phyloP scores from a whole-genome alignment of 2,888 invertebrate species.

The Teleogryllus oceanicus region DNA sequence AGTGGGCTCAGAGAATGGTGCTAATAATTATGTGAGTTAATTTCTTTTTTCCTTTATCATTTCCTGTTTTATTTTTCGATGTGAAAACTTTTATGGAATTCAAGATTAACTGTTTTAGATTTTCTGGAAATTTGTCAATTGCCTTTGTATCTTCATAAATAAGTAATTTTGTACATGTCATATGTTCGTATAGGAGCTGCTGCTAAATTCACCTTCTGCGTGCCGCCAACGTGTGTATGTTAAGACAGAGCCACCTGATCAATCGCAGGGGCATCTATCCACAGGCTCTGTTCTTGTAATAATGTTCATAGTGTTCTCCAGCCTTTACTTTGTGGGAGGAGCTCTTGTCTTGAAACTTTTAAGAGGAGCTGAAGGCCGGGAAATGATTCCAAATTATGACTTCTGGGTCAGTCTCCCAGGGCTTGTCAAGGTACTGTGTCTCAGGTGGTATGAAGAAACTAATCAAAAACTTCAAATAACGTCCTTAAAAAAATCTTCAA shows the following conservation, averaged over 20 bases:
- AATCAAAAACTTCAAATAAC: background rate
- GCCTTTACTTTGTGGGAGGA: conserved; percentile 64
- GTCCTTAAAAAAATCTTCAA: background rate
- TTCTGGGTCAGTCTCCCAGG: conserved; percentile 70
- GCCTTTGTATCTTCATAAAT: no score
- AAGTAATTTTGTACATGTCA: background rate
- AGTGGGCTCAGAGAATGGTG: no score
- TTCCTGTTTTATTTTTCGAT: no score
- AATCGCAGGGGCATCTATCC: conserved; percentile 48
- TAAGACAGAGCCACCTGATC: background rate
- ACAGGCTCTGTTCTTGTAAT: conserved; percentile 63
- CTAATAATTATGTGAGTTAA: background rate
- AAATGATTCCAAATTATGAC: conserved; percentile 68
- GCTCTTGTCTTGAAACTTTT: conserved; percentile 61
- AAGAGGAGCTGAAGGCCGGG: conserved; percentile 67
- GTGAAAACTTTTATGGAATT: no score
- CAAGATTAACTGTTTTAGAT: no score
- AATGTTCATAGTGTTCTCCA: conserved; percentile 56
- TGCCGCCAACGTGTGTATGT: background rate
- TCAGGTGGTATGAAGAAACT: background rate
- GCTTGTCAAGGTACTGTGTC: conserved; percentile 59
- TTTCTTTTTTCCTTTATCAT: background rate
- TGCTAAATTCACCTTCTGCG: background rate
- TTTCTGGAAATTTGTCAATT: no score
- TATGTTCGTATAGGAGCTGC: background rate